phyloP scores from a whole-genome alignment of 2,113 vertebrate genomes.

The Oreocharis arfaki region DNA sequence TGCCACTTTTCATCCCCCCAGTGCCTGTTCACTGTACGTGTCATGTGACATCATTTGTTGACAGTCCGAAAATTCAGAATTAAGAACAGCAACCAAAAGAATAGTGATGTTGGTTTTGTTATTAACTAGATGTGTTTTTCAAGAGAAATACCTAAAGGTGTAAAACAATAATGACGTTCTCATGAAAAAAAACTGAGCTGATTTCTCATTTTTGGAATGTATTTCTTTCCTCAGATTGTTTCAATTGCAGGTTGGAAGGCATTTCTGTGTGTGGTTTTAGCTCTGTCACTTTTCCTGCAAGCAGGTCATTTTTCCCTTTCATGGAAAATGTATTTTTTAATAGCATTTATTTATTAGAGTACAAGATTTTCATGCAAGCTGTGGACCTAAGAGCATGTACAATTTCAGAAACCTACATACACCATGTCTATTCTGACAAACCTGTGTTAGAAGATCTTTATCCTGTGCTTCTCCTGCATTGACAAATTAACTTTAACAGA shows the following conservation, averaged over 20 bases:
- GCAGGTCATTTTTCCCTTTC: neutral
- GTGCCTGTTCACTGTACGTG: accelerated
- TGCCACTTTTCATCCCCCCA: neutral
- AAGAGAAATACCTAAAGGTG: neutral
- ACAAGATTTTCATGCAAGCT: neutral
- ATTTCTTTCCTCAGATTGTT: neutral
- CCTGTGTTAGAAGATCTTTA: neutral
- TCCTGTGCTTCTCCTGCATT: neutral
- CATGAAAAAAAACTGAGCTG: accelerated
- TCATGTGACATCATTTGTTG: neutral
- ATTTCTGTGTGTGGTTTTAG: neutral
- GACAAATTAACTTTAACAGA: conserved; percentile 40
- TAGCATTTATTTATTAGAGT: neutral
- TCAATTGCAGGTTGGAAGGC: neutral
- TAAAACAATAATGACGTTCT: neutral
- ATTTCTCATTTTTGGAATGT: neutral
- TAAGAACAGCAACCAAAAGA: neutral
- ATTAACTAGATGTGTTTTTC: neutral
- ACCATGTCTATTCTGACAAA: neutral
- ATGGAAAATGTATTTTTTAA: neutral
- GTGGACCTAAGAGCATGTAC: neutral
- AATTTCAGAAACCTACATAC: neutral
- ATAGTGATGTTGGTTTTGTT: neutral
- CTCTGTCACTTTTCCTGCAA: neutral
- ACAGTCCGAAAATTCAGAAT: neutral